Base-by-base conservation (phyloP, 2,797 vertebrate genomes). In the Pogonophryne albipinna region DNA sequence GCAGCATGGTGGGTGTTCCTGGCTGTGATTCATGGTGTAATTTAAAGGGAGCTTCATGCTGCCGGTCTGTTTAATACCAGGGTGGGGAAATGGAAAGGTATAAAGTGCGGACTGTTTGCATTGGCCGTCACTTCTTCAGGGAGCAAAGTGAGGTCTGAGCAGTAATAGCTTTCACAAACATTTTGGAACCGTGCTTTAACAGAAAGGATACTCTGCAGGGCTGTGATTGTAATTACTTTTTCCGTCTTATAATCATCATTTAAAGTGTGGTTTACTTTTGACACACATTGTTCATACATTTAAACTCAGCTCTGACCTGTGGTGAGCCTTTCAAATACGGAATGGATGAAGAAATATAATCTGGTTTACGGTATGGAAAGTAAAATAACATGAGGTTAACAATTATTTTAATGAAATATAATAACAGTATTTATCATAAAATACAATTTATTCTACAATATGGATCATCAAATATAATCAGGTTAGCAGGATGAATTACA, bases 1-100 rank as follows among this genome's bases (percentile, higher is more conserved):
- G 64, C 55, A 53, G 65, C 77, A 31, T 13, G 65, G 82, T 84
- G 76, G 75, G 77, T 86, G 82, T 80, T 79, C 66, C 23, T 42
- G 50, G 63, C 58, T 12, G 9, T 4, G 68, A 76, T 34, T 85
- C 71, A 80, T 71, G 42, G 71, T 57, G 27, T 67, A 84, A 80
- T 83, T 83, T 68, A 58, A 38, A 84, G 58, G 66, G 79, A 20
- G 70, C 73, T 78, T 85, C 47, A 55, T 42, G 44, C 78, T 73
- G 74, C 74, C 74, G 55, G 67, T 79, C 83, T 84, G 81, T 76
- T 79, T 86, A 89, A 82, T 82, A 77, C 46, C 81, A 84, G 68
- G 31, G 47, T 69, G 27, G 60, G 56, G 56, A 82, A 85, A 84
- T 63, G 23, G 74, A 77, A 73, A 42, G 63, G 58, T 53, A 51